These are phyloP conservation scores for Cenopis cana DNA, from an alignment of 2,888 invertebrate species.

Conservation along the genomic window DNA sequence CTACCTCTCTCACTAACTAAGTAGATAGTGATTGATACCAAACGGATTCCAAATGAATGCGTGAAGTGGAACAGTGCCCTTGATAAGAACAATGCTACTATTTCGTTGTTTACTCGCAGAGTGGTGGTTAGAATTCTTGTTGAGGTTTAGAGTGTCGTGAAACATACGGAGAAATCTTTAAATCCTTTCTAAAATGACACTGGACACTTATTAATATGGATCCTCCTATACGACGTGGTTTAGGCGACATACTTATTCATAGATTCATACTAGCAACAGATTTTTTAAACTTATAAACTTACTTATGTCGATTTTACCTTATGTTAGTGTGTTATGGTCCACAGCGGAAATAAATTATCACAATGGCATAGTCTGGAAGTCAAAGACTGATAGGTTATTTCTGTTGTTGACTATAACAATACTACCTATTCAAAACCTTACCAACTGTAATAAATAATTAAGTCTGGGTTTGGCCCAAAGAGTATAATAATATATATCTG, in stretches of 20 bases:
- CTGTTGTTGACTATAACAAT: too few species aligned
- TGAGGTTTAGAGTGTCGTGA: conserved; percentile 23
- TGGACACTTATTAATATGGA: conserved; percentile 5
- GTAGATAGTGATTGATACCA: neutral
- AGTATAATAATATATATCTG: too few species aligned
- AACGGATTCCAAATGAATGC: neutral
- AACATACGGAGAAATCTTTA: conserved; percentile 18
- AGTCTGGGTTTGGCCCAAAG: too few species aligned
- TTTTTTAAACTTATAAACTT: too few species aligned
- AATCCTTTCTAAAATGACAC: conserved; percentile 13
- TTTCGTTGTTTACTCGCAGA: conserved; percentile 40
- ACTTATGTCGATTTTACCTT: too few species aligned
- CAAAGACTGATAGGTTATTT: neutral
- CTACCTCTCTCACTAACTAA: too few species aligned
- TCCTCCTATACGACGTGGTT: neutral
- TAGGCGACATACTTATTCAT: neutral
- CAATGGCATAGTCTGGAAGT: too few species aligned
- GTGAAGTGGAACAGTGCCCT: neutral
- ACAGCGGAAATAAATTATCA: too few species aligned
- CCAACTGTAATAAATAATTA: too few species aligned
- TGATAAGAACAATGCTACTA: conserved; percentile 42
- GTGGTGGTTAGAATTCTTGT: conserved; percentile 35
- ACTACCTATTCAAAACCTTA: too few species aligned
- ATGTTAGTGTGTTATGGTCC: too few species aligned
- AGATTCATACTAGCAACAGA: neutral